phyloP scores from a whole-genome alignment of 1,140 invertebrate genomes.

The Tetramorium alpestre region DNA sequence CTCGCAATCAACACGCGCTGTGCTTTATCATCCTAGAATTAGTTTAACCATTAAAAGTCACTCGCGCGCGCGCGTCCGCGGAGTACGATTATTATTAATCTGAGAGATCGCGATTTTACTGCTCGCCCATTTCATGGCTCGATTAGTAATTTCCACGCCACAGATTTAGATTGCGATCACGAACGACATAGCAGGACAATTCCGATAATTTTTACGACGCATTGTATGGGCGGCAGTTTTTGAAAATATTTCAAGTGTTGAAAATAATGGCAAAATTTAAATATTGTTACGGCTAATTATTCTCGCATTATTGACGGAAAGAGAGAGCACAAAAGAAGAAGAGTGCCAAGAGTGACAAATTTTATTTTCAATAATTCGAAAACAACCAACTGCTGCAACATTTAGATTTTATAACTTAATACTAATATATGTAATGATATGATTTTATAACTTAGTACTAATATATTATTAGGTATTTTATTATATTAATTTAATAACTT shows the following conservation, averaged over 20 bases:
- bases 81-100: constrained; percentile 12
- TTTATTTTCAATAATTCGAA: too few relatives aligned
- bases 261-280: neutral
- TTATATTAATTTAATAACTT: too few relatives aligned
- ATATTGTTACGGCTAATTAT: neutral
- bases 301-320: neutral
- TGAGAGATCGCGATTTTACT: neutral
- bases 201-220: neutral
- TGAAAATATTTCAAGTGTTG: neutral
- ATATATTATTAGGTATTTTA: too few relatives aligned
- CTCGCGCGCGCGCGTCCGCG: neutral
- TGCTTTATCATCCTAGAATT: constrained; percentile 3
- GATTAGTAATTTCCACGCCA: neutral
- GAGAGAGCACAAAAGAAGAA: too few relatives aligned
- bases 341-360: too few relatives aligned
- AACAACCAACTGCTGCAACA: too few relatives aligned
- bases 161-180: neutral
- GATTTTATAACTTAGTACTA: too few relatives aligned
- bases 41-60: neutral
- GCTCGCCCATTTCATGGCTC: neutral
- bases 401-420: too few relatives aligned
- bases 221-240: neutral
- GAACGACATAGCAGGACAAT: neutral
- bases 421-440: too few relatives aligned
- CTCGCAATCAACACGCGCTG: constrained; percentile 29